phyloP scores from a whole-genome alignment of 1,140 invertebrate species.

The Steinernema khuongi region DNA sequence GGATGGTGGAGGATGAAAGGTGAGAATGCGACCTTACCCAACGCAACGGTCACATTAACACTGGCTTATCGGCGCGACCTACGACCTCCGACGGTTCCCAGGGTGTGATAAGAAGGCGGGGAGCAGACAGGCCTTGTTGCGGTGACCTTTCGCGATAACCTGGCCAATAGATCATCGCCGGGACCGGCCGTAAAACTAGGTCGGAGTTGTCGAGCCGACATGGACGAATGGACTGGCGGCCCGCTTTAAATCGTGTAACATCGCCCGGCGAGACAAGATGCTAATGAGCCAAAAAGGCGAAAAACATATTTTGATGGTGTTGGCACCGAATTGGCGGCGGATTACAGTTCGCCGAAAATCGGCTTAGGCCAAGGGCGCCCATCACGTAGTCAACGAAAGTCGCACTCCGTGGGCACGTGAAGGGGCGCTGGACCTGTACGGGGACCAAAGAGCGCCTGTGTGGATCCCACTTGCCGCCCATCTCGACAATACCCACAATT shows the following conservation, averaged over 20 bases:
- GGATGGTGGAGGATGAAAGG: no score
- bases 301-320: constrained; percentile 2
- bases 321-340: not conserved
- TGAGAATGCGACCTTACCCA: no score
- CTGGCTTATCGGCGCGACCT: no score
- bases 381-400: no score
- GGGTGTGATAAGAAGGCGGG: not conserved
- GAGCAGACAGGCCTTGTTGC: not conserved
- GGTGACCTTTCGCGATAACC: not conserved
- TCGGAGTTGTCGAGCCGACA: not conserved
- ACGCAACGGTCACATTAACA: no score
- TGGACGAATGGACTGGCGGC: not conserved
- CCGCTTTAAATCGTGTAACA: not conserved
- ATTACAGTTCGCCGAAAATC: not conserved
- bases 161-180: not conserved
- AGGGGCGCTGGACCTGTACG: not conserved
- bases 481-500: constrained; percentile 11
- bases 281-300: constrained; percentile 10
- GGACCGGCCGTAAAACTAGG: constrained; percentile 1
- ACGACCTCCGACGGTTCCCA: no score
- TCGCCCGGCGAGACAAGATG: not conserved
- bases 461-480: not conserved
- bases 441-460: not conserved
- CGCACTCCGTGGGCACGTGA: no score
- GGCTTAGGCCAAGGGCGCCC: no score